phyloP scores from a whole-genome alignment of 2,797 vertebrate species.

The Martes flavigula region DNA sequence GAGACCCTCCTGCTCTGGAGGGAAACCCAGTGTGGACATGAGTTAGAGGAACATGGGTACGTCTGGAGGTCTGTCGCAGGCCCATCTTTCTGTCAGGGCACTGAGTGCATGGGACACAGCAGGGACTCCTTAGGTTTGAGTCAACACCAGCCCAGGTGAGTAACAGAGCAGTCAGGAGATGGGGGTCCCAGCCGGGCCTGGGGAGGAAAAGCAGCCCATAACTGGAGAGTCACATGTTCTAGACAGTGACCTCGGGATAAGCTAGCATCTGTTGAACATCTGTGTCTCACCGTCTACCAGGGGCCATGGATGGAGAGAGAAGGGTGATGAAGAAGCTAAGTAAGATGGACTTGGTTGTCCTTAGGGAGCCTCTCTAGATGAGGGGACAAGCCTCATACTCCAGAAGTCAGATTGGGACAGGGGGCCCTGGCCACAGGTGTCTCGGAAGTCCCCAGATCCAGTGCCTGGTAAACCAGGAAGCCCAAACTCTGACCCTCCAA shows the following conservation, averaged over 20 bases:
- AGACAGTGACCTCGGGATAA: background rate
- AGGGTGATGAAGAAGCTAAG: background rate
- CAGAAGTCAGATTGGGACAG: background rate
- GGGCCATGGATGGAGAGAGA: background rate
- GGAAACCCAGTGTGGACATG: background rate
- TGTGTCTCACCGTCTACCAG: background rate
- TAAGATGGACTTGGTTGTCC: background rate
- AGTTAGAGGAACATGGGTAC: background rate
- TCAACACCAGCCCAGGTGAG: background rate
- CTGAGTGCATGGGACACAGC: accelerated
- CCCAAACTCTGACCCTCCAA: background rate
- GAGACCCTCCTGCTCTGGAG: background rate
- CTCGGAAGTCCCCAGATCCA: background rate
- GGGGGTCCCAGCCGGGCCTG: background rate
- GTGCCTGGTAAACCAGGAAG: background rate
- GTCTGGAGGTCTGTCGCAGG: background rate
- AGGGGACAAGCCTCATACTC: background rate
- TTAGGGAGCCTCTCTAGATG: background rate
- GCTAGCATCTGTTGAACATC: background rate
- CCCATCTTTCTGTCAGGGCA: background rate
- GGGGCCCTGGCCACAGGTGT: background rate
- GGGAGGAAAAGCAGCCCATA: background rate
- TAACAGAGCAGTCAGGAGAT: background rate
- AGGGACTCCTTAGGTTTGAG: background rate
- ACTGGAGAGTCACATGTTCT: background rate